These are phyloP conservation scores for Lerema accius DNA, from an alignment of 1,140 invertebrate genomes.

Conservation along the genomic window DNA sequence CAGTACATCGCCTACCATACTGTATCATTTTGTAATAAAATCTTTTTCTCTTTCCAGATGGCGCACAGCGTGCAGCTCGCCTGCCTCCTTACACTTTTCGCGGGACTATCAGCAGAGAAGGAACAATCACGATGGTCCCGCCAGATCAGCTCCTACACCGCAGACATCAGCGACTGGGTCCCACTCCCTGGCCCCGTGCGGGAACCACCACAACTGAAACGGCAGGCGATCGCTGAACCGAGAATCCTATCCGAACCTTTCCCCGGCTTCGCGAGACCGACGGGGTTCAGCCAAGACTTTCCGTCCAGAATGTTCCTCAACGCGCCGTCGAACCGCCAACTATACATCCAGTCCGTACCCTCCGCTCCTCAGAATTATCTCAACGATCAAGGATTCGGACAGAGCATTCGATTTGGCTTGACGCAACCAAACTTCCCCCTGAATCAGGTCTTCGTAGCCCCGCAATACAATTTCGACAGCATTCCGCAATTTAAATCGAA, in stretches of 20 bases:
- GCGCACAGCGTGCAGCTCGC: conserved; percentile 55
- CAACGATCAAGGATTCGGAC: conserved; percentile 69
- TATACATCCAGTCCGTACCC: conserved; percentile 74
- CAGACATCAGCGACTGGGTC: conserved; percentile 76
- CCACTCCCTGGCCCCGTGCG: conserved; percentile 58
- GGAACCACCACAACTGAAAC: conserved; percentile 59
- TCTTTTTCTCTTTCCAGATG: conserved; percentile 58
- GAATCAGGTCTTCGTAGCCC: conserved; percentile 69
- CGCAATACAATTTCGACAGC: conserved; percentile 59
- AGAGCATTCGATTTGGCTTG: conserved; percentile 66
- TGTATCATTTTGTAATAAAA: conserved; percentile 1
- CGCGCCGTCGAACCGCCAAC: conserved; percentile 61
- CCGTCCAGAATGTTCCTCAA: conserved; percentile 61
- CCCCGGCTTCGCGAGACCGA: conserved; percentile 67
- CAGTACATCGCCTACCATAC: neutral
- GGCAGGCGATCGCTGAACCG: conserved; percentile 75
- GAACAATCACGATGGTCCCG: conserved; percentile 81
- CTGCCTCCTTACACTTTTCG: conserved; percentile 74
- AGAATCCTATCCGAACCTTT: conserved; percentile 82
- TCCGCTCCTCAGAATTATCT: conserved; percentile 71
- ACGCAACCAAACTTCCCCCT: conserved; percentile 67
- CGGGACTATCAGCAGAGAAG: conserved; percentile 73
- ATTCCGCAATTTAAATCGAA: conserved; percentile 53
- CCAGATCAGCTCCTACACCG: conserved; percentile 75
- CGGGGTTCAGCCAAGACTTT: conserved; percentile 69